phyloP scores from a whole-genome alignment of 2,113 vertebrate species.

The Lontra canadensis region DNA sequence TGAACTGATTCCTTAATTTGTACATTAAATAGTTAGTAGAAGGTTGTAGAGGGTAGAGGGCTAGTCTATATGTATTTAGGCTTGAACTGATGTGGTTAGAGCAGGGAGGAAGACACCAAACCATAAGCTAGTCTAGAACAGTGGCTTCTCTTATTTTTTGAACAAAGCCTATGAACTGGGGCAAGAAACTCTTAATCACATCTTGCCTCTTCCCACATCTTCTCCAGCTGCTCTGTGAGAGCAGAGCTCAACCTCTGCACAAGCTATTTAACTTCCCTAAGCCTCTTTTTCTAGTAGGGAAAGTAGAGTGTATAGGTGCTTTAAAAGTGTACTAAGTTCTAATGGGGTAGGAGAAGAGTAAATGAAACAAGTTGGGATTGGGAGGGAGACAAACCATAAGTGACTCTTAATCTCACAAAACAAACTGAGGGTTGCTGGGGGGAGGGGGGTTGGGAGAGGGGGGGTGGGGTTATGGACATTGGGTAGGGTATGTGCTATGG shows the following conservation, averaged over 20 bases:
- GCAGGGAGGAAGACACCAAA: neutral
- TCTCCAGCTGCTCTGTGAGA: neutral
- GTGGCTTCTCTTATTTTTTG: neutral
- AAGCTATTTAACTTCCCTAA: neutral
- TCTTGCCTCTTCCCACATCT: neutral
- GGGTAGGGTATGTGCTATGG: no score
- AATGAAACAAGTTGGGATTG: no score
- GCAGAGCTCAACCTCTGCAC: no score
- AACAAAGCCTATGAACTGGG: neutral
- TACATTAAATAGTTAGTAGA: neutral
- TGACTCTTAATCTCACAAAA: no score
- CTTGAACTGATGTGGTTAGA: neutral
- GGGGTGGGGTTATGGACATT: no score
- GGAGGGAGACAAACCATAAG: no score
- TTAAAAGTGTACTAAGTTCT: neutral
- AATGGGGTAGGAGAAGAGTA: no score
- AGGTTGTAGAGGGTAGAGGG: neutral
- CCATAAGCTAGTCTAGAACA: neutral
- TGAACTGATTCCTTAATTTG: neutral
- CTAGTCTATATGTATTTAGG: neutral
- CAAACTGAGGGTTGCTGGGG: no score
- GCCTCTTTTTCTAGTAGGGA: neutral
- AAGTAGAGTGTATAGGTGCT: neutral
- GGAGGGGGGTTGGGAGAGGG: no score
- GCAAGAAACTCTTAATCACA: neutral